These are phyloP conservation scores for Phalacrocorax brasilianus DNA, from an alignment of 2,113 vertebrate species.

Conservation along the genomic window DNA sequence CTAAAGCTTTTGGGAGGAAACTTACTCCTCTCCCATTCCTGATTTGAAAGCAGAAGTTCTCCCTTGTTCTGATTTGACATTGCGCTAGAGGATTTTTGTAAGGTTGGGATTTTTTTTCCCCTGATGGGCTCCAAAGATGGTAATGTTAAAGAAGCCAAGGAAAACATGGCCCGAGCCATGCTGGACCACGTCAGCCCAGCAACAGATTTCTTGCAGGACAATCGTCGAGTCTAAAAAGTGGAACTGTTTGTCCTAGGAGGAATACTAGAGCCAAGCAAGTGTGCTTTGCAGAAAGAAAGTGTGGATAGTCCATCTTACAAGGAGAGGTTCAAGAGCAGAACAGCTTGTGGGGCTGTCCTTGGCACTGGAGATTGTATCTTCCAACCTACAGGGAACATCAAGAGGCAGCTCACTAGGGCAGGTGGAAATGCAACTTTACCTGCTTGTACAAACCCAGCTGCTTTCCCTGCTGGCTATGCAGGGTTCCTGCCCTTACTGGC, in stretches of 20 bases:
- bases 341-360: not conserved
- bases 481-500: conserved; percentile 6
- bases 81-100: not conserved
- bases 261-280: not conserved
- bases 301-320: not conserved
- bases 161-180: not conserved
- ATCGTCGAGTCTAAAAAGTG: not conserved
- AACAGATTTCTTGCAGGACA: not conserved
- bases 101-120: not conserved
- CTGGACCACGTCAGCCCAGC: not conserved
- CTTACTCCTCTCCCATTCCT: not conserved
- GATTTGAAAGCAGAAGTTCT: not conserved
- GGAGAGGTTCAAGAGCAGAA: not conserved
- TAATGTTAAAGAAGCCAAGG: not conserved
- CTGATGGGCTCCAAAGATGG: not conserved
- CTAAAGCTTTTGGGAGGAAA: not conserved
- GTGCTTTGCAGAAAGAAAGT: not conserved
- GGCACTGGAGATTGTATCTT: not conserved
- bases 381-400: not conserved
- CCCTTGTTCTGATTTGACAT: not conserved
- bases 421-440: not conserved
- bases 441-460: not conserved
- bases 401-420: not conserved
- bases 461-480: not conserved
- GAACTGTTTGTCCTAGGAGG: not conserved